Percentiles rank a stretch among this genome's conserved stretches.
These are phyloP conservation scores for Troilus luridus DNA, from an alignment of 2,888 invertebrate species.

Conservation along the genomic window DNA sequence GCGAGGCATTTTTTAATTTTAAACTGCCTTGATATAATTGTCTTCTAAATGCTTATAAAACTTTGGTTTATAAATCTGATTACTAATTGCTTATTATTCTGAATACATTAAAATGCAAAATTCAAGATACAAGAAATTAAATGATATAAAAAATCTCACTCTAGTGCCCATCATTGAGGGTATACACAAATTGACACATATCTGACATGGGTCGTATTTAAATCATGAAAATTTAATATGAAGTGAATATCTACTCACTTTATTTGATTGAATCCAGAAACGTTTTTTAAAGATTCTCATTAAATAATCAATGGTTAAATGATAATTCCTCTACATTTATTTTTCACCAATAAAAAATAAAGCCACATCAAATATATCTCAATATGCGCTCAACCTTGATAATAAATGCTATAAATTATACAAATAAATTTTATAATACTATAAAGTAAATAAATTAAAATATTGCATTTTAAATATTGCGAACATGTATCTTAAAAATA, in stretches of 20 bases:
- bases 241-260: background rate
- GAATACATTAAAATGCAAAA: constrained; percentile 52
- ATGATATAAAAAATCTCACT: constrained; percentile 51
- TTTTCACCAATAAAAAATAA: background rate
- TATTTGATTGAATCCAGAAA: background rate
- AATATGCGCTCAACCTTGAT: background rate
- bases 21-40: constrained; percentile 30
- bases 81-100: constrained; percentile 43
- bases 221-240: background rate
- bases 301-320: background rate
- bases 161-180: constrained; percentile 39
- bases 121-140: constrained; percentile 55
- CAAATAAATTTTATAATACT: no score
- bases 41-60: constrained; percentile 50
- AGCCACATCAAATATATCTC: background rate
- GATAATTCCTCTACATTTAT: background rate
- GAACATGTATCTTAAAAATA: constrained; percentile 29
- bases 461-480: constrained; percentile 16
- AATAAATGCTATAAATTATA: background rate
- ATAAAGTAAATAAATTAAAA: constrained; percentile 23
- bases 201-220: background rate
- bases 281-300: background rate
- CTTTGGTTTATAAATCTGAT: constrained; percentile 39
- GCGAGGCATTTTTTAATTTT: constrained; percentile 56
- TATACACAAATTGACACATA: background rate